Conservation (phyloP, 2,888 invertebrate genomes). For the Caenorhabditis wallacei region DNA sequence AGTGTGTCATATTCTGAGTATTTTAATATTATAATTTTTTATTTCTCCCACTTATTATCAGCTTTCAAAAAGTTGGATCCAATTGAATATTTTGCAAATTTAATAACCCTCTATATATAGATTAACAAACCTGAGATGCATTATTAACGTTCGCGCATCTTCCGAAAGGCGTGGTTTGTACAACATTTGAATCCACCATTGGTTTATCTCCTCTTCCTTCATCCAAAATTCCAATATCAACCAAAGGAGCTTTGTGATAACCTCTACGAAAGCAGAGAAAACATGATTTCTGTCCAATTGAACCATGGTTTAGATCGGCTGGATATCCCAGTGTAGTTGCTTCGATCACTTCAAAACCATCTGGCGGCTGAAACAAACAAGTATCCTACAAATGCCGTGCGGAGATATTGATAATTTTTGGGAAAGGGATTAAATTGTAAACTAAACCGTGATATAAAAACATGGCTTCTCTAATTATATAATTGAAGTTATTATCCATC, state of each 20-base stretch:
- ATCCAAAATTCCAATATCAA: conserved; percentile 97
- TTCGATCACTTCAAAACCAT: conserved; percentile 89
- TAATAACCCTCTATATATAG: too few relatives aligned
- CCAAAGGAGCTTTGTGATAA: conserved; percentile 95
- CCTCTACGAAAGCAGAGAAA: conserved; percentile 94
- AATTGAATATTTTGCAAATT: too few relatives aligned
- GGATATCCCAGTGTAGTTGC: conserved; percentile 90
- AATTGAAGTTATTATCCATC: too few relatives aligned
- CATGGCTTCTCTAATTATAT: too few relatives aligned
- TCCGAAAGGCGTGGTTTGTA: conserved; percentile 91
- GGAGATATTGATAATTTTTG: too few relatives aligned
- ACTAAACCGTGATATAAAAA: too few relatives aligned
- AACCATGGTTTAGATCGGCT: conserved; percentile 98
- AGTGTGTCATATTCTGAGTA: too few relatives aligned
- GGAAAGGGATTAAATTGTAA: too few relatives aligned
- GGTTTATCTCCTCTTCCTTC: conserved; percentile 88
- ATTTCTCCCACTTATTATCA: too few relatives aligned
- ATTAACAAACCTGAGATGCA: conserved; percentile 87
- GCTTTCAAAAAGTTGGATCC: too few relatives aligned
- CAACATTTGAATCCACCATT: conserved; percentile 93
- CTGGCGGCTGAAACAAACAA: conserved; percentile 86
- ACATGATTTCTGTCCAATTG: conserved; percentile 92
- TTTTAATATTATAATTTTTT: too few relatives aligned
- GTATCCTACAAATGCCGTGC: too few relatives aligned
- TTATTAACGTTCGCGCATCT: conserved; percentile 91